A percentile compares a stretch with the other conserved stretches of the same genome.
Evolutionary conservation across 2,797 vertebrate genomes (phyloP).

Genomic region (Notolepis coatsorum): DNA sequence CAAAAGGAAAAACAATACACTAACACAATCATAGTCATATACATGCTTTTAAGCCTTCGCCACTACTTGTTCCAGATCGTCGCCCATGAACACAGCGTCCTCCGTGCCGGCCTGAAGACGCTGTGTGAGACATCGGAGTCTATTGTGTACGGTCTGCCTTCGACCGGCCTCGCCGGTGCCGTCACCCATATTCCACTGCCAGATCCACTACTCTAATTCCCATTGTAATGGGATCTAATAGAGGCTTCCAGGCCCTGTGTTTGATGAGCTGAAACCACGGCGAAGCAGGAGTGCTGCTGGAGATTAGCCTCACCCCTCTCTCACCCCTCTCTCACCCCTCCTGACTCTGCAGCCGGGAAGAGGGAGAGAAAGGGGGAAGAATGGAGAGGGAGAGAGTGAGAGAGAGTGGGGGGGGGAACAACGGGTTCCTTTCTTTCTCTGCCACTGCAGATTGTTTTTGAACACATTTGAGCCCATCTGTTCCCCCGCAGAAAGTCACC

Average conservation of each 20-base stretch:
- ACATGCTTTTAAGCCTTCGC: too few species aligned
- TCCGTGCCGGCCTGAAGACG: conserved; percentile 26
- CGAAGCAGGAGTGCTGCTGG: conserved; percentile 41
- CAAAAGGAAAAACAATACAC: too few species aligned
- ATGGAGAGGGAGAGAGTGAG: conserved; percentile 13
- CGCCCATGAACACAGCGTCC: conserved; percentile 2
- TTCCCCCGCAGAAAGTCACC: conserved; percentile 79
- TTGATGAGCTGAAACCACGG: conserved; percentile 69
- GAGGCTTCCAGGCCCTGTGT: conserved; percentile 64
- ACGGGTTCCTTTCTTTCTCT: conserved; percentile 22
- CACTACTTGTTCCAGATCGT: too few species aligned
- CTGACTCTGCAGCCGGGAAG: conserved; percentile 41
- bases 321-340: conserved; percentile 6
- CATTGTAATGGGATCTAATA: conserved; percentile 77
- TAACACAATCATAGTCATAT: too few species aligned
- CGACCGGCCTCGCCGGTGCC: conserved; percentile 2
- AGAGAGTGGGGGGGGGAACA: conserved; percentile 5
- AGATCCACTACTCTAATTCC: conserved; percentile 71
- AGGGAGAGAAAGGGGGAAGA: conserved; percentile 37
- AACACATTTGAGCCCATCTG: conserved; percentile 84
- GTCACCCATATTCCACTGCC: conserved; percentile 36
- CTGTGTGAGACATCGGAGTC: conserved; percentile 38
- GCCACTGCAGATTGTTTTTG: conserved; percentile 69
- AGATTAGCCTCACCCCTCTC: conserved; percentile 58
- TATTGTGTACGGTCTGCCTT: conserved; percentile 27